Conservation (phyloP, 2,113 vertebrate genomes). For the Tetraodon nigroviridis region DNA sequence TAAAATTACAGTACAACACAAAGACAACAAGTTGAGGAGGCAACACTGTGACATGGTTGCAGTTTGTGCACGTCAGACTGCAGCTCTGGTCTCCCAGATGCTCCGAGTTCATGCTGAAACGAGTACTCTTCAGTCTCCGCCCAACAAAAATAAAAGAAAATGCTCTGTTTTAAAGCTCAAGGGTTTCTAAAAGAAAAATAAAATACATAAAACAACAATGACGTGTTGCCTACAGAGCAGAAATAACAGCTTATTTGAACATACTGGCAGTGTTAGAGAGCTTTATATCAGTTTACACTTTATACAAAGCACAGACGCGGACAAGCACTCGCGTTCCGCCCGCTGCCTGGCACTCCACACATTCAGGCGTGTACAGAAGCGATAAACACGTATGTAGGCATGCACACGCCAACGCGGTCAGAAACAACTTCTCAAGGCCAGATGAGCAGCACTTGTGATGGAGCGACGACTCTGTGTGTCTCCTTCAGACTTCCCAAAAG, state of each 20-base stretch:
- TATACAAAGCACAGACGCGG: constrained; percentile 61
- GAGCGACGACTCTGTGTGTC: no score
- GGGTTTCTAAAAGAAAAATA: constrained; percentile 28
- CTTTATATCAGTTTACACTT: constrained; percentile 46
- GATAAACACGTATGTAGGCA: constrained; percentile 24
- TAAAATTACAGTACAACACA: constrained; percentile 62
- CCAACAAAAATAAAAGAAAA: constrained; percentile 26
- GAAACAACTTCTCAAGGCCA: constrained; percentile 37
- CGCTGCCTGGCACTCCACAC: constrained; percentile 10
- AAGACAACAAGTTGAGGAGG: constrained; percentile 64
- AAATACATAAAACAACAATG: constrained; percentile 36
- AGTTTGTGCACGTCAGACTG: constrained; percentile 32
- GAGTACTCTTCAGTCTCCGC: constrained; percentile 15
- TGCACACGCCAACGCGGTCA: constrained; percentile 19
- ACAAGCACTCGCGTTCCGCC: constrained; percentile 36
- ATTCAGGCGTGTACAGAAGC: constrained; percentile 21
- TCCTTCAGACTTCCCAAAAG: constrained; percentile 13
- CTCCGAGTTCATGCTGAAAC: constrained; percentile 42
- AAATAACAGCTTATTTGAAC: constrained; percentile 54
- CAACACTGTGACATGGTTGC: constrained; percentile 55
- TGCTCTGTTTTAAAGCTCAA: constrained; percentile 37
- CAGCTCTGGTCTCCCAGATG: constrained; percentile 11
- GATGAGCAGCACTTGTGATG: background rate
- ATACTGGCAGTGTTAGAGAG: constrained; percentile 67
- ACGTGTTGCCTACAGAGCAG: constrained; percentile 30